Base-by-base conservation (phyloP, 1,140 invertebrate species). In the Papilio glaucus region DNA sequence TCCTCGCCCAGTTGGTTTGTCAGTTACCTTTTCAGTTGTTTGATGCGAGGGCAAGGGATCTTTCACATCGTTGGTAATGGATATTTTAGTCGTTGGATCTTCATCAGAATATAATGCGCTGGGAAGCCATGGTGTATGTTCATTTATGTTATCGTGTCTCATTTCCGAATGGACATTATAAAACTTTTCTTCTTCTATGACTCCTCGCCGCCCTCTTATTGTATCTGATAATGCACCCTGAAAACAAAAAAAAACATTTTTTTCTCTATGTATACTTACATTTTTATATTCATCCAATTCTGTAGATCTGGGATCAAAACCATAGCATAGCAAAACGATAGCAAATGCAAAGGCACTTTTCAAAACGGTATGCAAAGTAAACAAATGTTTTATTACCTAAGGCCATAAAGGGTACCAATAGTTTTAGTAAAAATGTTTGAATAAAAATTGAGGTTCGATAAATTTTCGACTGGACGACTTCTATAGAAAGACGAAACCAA, bases 141-240 rank as follows among this genome's bases (percentile, higher is more conserved):
- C 77, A 65, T 84, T 87, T 4, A 76, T 72, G 21, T 77, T 72
- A 45, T 86, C 79, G 15, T 84, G 83, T 57, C 82, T 71, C 57
- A 76, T 78, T 18, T 92, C 84, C 1, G 81, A 71, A 65, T 88
- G 82, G 21, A 87, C 82, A 79, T 90, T 88, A 74, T 89, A 88
- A 68, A 85, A 92, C 75, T 93, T 90, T 63, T 93, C 91, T 77
- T 94, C 93, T 78, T 93, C 90, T 3, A 93, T 93, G 4, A 93
- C 89, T 42, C 88, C 91, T 21, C 92, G 85, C 10, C 91, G 87
- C 10, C 80, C 89, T 73, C 89, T 75, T 0, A 75, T 65, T 0
- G 78, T 41, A 24, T 88, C 80, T 29, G 87, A 81, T 8, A 73
- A 9, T 9, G 77, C 74, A 4, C 71, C 67, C 85, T 88, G 79